Percentiles rank a stretch among this genome's conserved stretches.
These are phyloP conservation scores for Margaritifera margaritifera DNA, from an alignment of 2,888 invertebrate genomes.

Conservation along the genomic window DNA sequence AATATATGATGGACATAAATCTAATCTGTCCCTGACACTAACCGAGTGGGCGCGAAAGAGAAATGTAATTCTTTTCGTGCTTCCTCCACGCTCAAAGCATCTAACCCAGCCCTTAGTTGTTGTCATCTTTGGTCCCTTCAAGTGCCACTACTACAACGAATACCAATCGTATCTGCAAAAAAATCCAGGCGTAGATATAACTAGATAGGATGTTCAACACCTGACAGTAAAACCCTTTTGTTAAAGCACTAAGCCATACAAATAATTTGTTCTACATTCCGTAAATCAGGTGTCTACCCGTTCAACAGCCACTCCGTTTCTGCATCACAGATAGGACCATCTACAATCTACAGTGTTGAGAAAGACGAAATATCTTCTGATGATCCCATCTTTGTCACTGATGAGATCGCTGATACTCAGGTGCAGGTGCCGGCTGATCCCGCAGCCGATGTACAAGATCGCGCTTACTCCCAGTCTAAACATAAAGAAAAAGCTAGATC, in stretches of 20 bases:
- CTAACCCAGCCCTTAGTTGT: conserved; percentile 26
- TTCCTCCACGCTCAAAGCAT: conserved; percentile 17
- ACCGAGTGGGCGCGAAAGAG: conserved; percentile 24
- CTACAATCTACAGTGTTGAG: conserved; percentile 10
- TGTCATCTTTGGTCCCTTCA: conserved; percentile 22
- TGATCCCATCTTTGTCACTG: background rate
- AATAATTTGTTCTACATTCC: too few species aligned
- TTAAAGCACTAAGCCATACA: too few species aligned
- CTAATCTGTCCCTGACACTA: conserved; percentile 18
- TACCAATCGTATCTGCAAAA: conserved; percentile 17
- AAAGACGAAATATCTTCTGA: background rate
- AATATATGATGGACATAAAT: conserved; percentile 30
- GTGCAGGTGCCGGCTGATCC: background rate
- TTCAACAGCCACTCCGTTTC: conserved; percentile 8
- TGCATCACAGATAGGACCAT: conserved; percentile 10
- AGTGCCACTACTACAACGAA: conserved; percentile 14
- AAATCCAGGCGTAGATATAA: conserved; percentile 8
- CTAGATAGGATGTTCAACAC: too few species aligned
- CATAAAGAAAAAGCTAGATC: background rate
- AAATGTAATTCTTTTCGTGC: conserved; percentile 26
- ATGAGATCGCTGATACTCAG: too few species aligned
- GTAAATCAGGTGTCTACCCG: too few species aligned
- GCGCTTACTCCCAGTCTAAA: background rate
- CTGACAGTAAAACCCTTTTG: too few species aligned
- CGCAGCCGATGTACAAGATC: background rate